These are phyloP conservation scores for Sphaeridia pumilis DNA, from an alignment of 2,888 invertebrate genomes.

Conservation along the genomic window DNA sequence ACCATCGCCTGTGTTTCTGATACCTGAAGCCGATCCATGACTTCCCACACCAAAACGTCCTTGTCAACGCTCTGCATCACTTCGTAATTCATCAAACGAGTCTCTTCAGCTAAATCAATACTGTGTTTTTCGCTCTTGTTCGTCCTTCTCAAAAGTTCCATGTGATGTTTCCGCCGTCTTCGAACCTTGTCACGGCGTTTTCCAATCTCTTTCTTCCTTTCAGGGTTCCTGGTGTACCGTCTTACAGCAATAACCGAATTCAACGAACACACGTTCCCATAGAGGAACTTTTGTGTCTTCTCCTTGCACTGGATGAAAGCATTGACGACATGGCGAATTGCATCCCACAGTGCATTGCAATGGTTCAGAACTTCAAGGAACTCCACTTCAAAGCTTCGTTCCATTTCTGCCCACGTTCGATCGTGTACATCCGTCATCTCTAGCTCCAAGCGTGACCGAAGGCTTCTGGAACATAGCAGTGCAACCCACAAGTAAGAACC, in stretches of 20 bases:
- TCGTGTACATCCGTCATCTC: too few relatives aligned
- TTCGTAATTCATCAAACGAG: too few relatives aligned
- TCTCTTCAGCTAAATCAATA: too few relatives aligned
- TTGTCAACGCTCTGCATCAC: too few relatives aligned
- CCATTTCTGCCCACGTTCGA: constrained; percentile 10
- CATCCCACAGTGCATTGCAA: constrained; percentile 4
- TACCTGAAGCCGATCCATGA: too few relatives aligned
- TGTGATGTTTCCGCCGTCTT: too few relatives aligned
- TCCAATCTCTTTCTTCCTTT: neutral
- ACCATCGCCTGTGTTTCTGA: neutral
- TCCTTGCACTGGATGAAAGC: constrained; percentile 8
- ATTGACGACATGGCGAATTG: constrained; percentile 3
- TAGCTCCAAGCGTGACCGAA: too few relatives aligned
- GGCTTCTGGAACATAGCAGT: neutral
- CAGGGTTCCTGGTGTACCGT: neutral
- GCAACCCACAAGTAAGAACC: constrained; percentile 16
- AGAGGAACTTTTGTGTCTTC: neutral
- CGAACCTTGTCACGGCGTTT: too few relatives aligned
- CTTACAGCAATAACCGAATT: neutral
- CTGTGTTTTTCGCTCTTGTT: neutral
- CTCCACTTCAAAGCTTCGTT: too few relatives aligned
- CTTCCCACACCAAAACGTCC: too few relatives aligned
- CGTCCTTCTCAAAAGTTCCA: too few relatives aligned
- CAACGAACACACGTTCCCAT: neutral
- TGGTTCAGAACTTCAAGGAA: too few relatives aligned